phyloP scores from a whole-genome alignment of 92 coral and sea anemone genomes.

The Nematostella vectensis region DNA sequence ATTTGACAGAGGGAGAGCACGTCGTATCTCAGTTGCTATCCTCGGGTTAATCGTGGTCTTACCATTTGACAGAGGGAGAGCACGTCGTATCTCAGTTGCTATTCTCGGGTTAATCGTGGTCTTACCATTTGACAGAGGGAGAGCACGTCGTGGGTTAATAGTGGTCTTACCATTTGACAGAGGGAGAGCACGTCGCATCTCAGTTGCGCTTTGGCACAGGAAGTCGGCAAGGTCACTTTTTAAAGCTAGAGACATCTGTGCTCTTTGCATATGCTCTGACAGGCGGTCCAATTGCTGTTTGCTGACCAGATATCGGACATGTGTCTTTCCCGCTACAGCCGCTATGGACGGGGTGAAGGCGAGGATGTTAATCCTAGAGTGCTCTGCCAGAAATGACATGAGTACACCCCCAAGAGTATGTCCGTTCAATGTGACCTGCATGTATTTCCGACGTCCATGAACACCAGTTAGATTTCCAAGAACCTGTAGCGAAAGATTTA shows the following conservation, averaged over 20 bases:
- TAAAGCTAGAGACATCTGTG: constrained; percentile 78
- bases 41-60: too few species aligned
- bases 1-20: too few species aligned
- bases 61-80: too few species aligned
- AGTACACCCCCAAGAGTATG: constrained; percentile 58
- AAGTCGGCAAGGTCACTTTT: constrained; percentile 65
- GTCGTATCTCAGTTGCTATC: too few species aligned
- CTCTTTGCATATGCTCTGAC: constrained; percentile 90
- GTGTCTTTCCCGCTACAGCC: constrained; percentile 45
- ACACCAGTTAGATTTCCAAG: neutral
- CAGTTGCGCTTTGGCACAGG: constrained; percentile 57
- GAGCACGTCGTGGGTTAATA: too few species aligned
- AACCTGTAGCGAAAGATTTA: neutral
- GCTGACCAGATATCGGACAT: constrained; percentile 55
- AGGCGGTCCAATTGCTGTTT: constrained; percentile 57
- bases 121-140: too few species aligned
- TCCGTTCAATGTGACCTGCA: constrained; percentile 28
- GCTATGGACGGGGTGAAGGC: constrained; percentile 55
- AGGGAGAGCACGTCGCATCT: constrained; percentile 64
- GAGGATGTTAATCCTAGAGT: constrained; percentile 30
- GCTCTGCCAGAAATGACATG: constrained; percentile 59
- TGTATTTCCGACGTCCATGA: neutral
- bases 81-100: too few species aligned
- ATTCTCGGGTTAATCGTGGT: too few species aligned
- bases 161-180: constrained; percentile 43